Conservation (phyloP, 2,113 vertebrate genomes). For the Oenanthe oenanthe region DNA sequence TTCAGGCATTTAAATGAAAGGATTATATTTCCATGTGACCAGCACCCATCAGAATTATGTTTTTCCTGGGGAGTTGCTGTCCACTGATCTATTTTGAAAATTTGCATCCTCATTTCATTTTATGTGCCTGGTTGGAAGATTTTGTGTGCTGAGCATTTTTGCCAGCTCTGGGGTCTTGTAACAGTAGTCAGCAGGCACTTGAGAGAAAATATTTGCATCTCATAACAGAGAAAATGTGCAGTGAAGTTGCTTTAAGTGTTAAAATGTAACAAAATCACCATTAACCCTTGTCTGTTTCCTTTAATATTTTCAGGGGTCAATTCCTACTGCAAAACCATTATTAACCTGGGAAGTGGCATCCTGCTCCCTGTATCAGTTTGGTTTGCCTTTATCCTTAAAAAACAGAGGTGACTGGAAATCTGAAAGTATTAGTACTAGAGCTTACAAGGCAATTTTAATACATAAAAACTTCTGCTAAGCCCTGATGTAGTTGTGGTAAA, state of each 20-base stretch:
- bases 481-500: constrained; percentile 80
- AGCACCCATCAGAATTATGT: constrained; percentile 5
- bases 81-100: constrained; percentile 53
- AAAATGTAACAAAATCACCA: not conserved
- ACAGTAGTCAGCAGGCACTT: not conserved
- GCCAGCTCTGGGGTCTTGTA: not conserved
- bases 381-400: constrained; percentile 81
- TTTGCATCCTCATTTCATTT: constrained; percentile 46
- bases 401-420: constrained; percentile 78
- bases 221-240: not conserved
- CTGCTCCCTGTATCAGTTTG: constrained; percentile 79
- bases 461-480: constrained; percentile 78
- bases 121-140: constrained; percentile 31
- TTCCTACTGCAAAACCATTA: constrained; percentile 83
- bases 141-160: constrained; percentile 34
- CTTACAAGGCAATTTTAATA: constrained; percentile 77
- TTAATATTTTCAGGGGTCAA: constrained; percentile 67
- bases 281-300: not conserved
- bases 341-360: constrained; percentile 72
- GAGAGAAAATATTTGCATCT: constrained; percentile 34
- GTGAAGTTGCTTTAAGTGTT: not conserved
- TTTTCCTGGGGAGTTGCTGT: constrained; percentile 2
- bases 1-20: constrained; percentile 43
- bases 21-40: constrained; percentile 36
- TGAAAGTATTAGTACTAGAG: constrained; percentile 58